Evolutionary conservation across 1,140 invertebrate genomes (phyloP).

Genomic region (Pantala flavescens): DNA sequence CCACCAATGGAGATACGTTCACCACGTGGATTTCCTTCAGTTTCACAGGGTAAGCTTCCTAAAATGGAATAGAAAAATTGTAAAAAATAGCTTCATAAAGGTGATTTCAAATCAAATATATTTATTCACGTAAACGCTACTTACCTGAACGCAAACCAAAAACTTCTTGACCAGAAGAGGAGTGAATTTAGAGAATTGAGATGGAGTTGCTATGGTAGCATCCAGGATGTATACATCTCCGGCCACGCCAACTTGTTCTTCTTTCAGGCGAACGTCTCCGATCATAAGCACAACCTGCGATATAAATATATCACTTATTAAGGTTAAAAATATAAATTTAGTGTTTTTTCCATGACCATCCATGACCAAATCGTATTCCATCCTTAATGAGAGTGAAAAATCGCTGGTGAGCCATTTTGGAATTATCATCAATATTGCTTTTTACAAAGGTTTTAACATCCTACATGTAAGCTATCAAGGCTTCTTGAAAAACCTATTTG

Average conservation of each 20-base stretch:
- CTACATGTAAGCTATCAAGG: too few species aligned
- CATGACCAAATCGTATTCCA: too few species aligned
- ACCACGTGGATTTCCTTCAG: slow-evolving; percentile 74
- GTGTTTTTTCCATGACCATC: too few species aligned
- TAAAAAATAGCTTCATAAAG: background rate
- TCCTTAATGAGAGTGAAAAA: too few species aligned
- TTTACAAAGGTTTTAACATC: too few species aligned
- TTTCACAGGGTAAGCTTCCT: slow-evolving; percentile 77
- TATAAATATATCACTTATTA: too few species aligned
- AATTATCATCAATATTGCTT: too few species aligned
- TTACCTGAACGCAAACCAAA: slow-evolving; percentile 62
- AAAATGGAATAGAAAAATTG: slow-evolving; percentile 23
- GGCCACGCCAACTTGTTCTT: slow-evolving; percentile 63
- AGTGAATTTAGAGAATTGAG: slow-evolving; percentile 63
- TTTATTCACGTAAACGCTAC: slow-evolving; percentile 14
- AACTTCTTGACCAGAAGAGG: slow-evolving; percentile 68
- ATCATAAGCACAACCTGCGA: slow-evolving; percentile 58
- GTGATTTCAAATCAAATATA: too few species aligned
- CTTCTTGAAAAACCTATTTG: too few species aligned
- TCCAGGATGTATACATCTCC: slow-evolving; percentile 72
- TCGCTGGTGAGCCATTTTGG: too few species aligned
- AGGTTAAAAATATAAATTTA: too few species aligned
- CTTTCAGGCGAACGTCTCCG: slow-evolving; percentile 63
- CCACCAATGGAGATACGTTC: slow-evolving; percentile 69
- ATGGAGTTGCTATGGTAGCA: slow-evolving; percentile 51